Percentiles rank a stretch among this genome's conserved stretches.
Evolutionary conservation across 2,797 vertebrate species (phyloP).

Genomic region (Sebastolobus altivelis): DNA sequence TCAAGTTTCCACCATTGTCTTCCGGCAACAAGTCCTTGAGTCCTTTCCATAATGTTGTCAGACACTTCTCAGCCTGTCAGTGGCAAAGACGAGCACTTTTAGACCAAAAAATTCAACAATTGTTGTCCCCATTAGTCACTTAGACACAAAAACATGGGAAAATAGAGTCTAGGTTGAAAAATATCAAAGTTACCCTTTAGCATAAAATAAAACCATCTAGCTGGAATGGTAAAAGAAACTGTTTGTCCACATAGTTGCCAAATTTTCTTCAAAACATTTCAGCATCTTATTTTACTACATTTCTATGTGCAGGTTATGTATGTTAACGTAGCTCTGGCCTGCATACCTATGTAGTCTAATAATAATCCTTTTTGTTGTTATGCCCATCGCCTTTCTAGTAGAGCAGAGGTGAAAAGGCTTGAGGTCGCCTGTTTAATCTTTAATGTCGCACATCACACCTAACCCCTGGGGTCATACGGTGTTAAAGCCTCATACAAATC

Average conservation of each 20-base stretch:
- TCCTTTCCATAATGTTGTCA: background rate
- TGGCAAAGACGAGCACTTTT: background rate
- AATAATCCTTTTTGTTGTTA: constrained; percentile 6
- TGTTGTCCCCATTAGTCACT: background rate
- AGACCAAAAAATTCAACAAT: too few relatives aligned
- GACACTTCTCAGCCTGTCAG: background rate
- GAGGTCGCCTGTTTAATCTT: constrained; percentile 72
- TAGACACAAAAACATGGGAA: background rate
- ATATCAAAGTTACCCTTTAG: background rate
- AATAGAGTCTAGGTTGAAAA: background rate
- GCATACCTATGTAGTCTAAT: background rate
- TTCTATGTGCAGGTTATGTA: background rate
- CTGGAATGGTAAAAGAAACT: background rate
- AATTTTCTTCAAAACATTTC: background rate
- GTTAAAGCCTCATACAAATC: constrained; percentile 72
- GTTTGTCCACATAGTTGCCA: background rate
- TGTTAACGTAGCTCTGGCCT: background rate
- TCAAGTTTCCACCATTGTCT: background rate
- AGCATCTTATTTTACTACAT: background rate
- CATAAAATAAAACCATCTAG: background rate
- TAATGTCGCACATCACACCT: constrained; percentile 64
- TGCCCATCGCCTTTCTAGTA: constrained; percentile 3
- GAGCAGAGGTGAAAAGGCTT: constrained; percentile 48
- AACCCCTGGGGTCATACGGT: constrained; percentile 59
- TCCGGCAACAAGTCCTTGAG: background rate